Conservation (phyloP, 1,140 invertebrate species). For the Microplitis demolitor region DNA sequence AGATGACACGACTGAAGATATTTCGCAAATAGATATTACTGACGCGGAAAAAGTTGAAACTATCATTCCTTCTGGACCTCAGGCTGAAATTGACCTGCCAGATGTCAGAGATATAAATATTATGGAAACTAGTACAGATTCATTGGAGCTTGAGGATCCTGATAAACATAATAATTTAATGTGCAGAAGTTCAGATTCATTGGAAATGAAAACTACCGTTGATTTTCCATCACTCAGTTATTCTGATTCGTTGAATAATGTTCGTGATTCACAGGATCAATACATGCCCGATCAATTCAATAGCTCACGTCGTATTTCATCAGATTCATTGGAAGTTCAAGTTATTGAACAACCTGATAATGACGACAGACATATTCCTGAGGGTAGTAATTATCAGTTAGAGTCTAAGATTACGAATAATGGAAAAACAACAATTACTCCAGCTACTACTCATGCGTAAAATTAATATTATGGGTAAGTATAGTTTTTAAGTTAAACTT, state of each 20-base stretch:
- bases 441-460: slow-evolving; percentile 32
- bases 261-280: slow-evolving; percentile 46
- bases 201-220: slow-evolving; percentile 57
- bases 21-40: slow-evolving; percentile 55
- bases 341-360: slow-evolving; percentile 43
- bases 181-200: slow-evolving; percentile 56
- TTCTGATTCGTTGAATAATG: slow-evolving; percentile 56
- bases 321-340: slow-evolving; percentile 55
- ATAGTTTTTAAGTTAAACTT: too few species aligned
- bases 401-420: slow-evolving; percentile 37
- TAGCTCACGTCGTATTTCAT: slow-evolving; percentile 53
- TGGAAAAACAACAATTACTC: slow-evolving; percentile 38
- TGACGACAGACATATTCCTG: slow-evolving; percentile 35
- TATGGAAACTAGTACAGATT: slow-evolving; percentile 69
- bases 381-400: slow-evolving; percentile 15
- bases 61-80: slow-evolving; percentile 4
- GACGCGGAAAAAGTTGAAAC: slow-evolving; percentile 44
- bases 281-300: slow-evolving; percentile 37
- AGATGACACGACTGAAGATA: slow-evolving; percentile 61
- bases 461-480: background rate
- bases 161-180: slow-evolving; percentile 50
- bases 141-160: slow-evolving; percentile 62
- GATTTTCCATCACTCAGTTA: slow-evolving; percentile 57
- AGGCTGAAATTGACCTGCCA: slow-evolving; percentile 43
- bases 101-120: slow-evolving; percentile 46